Base-by-base conservation (phyloP, 1,140 invertebrate species). In the Parasteatoda tepidariorum region DNA sequence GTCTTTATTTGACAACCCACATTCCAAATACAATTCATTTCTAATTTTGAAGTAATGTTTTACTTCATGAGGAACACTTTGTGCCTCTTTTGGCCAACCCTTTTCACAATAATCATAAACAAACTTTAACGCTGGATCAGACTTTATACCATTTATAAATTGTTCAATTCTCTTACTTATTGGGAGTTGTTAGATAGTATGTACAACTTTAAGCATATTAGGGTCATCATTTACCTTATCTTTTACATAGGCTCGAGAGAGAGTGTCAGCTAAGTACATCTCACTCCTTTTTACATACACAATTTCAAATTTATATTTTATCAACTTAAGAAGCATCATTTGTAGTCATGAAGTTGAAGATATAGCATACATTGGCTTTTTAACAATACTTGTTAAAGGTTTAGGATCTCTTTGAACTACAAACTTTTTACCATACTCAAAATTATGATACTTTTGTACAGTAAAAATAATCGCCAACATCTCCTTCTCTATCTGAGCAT, bases 401-500 rank as follows among this genome's bases (percentile, higher is more conserved):
- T 87, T 83, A 85, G 89, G 86, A 68, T 89, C 88, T n/a, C 86
- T 88, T 48, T 87, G 55, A n/a, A 89, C 61, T 57, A 33, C 84
- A 66, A 89, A 87, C 33, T 73, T 55, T 9, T 86, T 68, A 2
- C 87, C 88, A 84, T 87, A 89, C 11, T 90, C 66, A 85, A 88
- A 90, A 68, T 89, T 87, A 78, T 88, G 88, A 86, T 90, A 90
- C 41, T 86, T 76, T 73, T 89, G 87, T 4, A 88, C 86, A 6
- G 87, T 87, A 83, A 90, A 91, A 3, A 91, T 86, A 59, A 91
- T 89, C 4, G 90, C 89, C 2, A 91, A 85, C 4, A 89, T 86
- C 85, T 92, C 90, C 79, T 89, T 88, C 75, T 91, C 89, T 2
- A 91, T 88, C 85, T 91, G 88, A 15, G 87, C 88, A 82, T 91